Evolutionary conservation across 2,113 vertebrate genomes (phyloP), one percentile per base, ranked within the genome.

Genomic region (Phainopepla nitens): DNA sequence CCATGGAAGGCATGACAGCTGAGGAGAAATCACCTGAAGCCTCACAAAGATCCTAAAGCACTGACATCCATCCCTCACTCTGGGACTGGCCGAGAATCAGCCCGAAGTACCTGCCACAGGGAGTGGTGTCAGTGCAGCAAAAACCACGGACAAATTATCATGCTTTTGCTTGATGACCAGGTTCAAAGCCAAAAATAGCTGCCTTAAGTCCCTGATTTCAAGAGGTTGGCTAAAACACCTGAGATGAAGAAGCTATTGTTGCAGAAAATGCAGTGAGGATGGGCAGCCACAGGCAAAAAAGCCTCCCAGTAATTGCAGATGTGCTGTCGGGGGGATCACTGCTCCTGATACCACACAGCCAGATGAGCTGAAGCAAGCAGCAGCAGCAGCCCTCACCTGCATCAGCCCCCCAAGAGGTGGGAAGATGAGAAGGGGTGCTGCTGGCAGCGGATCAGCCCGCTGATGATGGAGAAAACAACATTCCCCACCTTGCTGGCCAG

Each of bases 1-100:
- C 0, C 0, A 0, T 60, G 51, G 56, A 58, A n/a, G 36, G 35
- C 21, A 27, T 35, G 24, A 29, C 2, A 1, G 29, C 44, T 6
- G 4, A 50, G 60, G 35, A 75, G 65, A 82, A 91, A 64, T 25
- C 25, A 36, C 1, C 2, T 39, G 49, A 72, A 78, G 47, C n/a
- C 42, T 91, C 75, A 31, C 2, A 2, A 42, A 68, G 57, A 49
- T 65, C 79, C 68, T 54, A 61, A 93, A 60, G 22, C 36, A 41
- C 57, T 64, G 86, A 76, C 50, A 77, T 29, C 64, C 29, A 57
- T 78, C 39, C 8, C 51, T 84, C 60, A 39, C 5, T 9, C 16
- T 2, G 0, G 31, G 41, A 51, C 4, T 64, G 50, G 68, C 19
- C 0, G 0, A 65, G 53, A 22, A 15, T 20, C 51, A 87, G 72